These are phyloP conservation scores for Drosophila demipolita DNA, from an alignment of 2,888 invertebrate genomes.

Conservation along the genomic window DNA sequence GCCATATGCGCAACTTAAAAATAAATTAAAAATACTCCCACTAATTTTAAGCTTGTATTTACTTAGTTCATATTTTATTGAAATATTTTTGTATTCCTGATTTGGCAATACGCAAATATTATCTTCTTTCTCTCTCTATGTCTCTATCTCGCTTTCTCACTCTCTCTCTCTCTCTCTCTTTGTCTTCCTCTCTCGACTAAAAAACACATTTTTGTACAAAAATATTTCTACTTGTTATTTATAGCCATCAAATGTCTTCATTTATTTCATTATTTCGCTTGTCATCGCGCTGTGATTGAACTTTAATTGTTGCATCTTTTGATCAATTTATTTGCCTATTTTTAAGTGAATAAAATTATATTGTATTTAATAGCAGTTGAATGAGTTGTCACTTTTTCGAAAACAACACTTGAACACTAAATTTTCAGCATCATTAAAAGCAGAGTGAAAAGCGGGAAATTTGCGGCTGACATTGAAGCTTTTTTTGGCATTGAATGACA, in stretches of 20 bases:
- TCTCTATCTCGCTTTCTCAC: neutral
- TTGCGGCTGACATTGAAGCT: conserved; percentile 57
- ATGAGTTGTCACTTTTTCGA: conserved; percentile 37
- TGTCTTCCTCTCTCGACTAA: no score
- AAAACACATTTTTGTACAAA: neutral
- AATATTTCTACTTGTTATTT: neutral
- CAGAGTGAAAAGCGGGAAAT: conserved; percentile 20
- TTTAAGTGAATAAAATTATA: conserved; percentile 18
- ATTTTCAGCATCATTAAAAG: conserved; percentile 59
- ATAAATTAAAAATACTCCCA: neutral
- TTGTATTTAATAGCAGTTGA: conserved; percentile 38
- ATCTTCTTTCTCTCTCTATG: neutral
- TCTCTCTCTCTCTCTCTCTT: neutral
- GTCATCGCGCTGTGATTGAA: conserved; percentile 3
- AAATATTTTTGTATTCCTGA: neutral
- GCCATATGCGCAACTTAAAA: neutral
- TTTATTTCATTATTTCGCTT: neutral
- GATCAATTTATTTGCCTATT: neutral
- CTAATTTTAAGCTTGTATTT: neutral
- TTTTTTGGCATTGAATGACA: conserved; percentile 41
- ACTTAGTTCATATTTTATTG: neutral
- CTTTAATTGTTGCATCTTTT: neutral
- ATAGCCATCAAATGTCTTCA: neutral
- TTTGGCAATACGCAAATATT: neutral
- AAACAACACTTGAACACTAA: conserved; percentile 18